Evolutionary conservation across 1,140 invertebrate species (phyloP), one percentile per base, ranked within the genome.

Genomic region (Odontomachus brunneus): DNA sequence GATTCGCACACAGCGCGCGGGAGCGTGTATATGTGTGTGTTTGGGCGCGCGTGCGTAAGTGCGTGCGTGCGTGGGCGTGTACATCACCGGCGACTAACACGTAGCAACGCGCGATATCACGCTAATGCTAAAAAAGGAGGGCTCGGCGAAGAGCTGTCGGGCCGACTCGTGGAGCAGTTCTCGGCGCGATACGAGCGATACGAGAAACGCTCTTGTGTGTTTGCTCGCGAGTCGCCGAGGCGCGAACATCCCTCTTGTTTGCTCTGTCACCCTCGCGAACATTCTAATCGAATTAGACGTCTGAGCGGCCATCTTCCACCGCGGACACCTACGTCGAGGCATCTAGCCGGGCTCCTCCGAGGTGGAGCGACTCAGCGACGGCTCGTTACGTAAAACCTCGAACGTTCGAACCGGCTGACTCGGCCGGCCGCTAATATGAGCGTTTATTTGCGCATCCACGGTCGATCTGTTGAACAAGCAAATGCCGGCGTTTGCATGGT

Each of bases 211-310:
- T 33, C 29, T 33, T 5, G 29, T 29, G 24, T 62, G 55, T 82
- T 74, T 82, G n/a, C n/a, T n/a, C n/a, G n/a, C 38, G 17, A 22
- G 53, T n/a, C n/a, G n/a, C n/a, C n/a, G n/a, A n/a, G n/a, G 57
- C 57, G 78, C 51, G 69, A 74, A 53, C 26, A 62, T 62, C 26
- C 69, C 22, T 22, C 17, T 12, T 60, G 55, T 82, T 82, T 82
- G 44, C 33, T 53, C 7, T 63, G 66, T 63, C 69, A 74, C 57
- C 78, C 44, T 60, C 17, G 57, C 14, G 44, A 26, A 49, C 53
- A 51, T 74, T 49, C 78, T 82, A 82, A 82, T 60, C 78, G 78
- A 73, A 53, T 82, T 82, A 82, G 78, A 60, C 29, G 49, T 38
- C 57, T 12, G 38, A 29, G 53, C 65, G 53, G 75, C 53, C 14